Conservation (phyloP, 2,888 invertebrate species). For the Lasioglossum calceatum region DNA sequence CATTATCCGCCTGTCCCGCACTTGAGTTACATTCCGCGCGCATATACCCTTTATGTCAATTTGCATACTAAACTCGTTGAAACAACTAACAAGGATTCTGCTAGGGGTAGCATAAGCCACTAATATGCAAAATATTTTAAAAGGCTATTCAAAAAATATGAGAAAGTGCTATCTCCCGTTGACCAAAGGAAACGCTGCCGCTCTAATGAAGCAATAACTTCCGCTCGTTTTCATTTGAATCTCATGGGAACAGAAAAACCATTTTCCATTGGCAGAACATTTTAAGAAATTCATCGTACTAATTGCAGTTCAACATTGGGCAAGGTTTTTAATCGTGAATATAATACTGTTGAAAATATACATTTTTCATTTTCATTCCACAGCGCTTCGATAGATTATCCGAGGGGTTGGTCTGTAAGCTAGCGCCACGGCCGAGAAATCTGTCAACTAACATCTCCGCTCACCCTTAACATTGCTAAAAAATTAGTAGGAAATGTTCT, state of each 20-base stretch:
- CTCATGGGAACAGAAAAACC: neutral
- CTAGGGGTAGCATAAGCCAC: slow-evolving; percentile 46
- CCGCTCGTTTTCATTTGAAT: neutral
- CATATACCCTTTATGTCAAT: slow-evolving; percentile 66
- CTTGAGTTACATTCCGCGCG: slow-evolving; percentile 67
- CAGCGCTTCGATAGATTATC: neutral
- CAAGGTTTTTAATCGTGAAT: neutral
- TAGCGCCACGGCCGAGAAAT: neutral
- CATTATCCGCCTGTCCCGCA: slow-evolving; percentile 62
- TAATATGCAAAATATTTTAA: slow-evolving; percentile 57
- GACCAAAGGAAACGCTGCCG: neutral
- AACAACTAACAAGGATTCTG: slow-evolving; percentile 63
- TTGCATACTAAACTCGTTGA: slow-evolving; percentile 71
- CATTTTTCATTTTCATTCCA: neutral
- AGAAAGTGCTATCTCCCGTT: neutral
- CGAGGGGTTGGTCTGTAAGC: neutral
- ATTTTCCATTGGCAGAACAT: neutral
- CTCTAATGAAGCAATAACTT: neutral
- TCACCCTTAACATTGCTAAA: neutral
- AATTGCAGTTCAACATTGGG: neutral
- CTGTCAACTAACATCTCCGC: neutral
- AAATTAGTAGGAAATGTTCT: too few species aligned
- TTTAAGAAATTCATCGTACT: neutral
- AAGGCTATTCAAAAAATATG: slow-evolving; percentile 30
- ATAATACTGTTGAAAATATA: neutral